Evolutionary conservation across 2,888 invertebrate species (phyloP).

Genomic region (Drosophila neotestacea): DNA sequence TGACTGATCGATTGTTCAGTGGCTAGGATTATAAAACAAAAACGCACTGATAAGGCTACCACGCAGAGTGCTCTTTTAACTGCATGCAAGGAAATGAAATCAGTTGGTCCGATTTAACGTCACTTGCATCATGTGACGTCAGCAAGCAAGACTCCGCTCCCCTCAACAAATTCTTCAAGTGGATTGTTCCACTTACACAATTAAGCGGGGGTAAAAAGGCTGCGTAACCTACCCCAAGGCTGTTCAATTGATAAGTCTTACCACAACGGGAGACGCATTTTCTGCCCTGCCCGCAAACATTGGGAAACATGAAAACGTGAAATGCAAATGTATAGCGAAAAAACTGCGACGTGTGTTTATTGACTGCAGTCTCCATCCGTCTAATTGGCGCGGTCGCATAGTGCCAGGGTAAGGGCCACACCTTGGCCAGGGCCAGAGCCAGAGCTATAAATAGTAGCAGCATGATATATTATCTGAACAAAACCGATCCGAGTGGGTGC

Average conservation of each 20-base stretch:
- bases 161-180: not conserved
- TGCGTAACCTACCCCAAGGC: constrained; percentile 26
- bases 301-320: constrained; percentile 4
- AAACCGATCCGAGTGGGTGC: constrained; percentile 27
- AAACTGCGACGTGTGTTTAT: constrained; percentile 57
- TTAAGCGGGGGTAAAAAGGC: not conserved
- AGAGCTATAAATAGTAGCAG: constrained; percentile 52
- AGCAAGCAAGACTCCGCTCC: constrained; percentile 5
- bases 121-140: constrained; percentile 26
- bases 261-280: constrained; percentile 5
- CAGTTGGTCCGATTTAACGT: constrained; percentile 13
- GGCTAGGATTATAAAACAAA: constrained; percentile 39
- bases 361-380: constrained; percentile 48
- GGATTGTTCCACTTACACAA: constrained; percentile 27
- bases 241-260: constrained; percentile 21
- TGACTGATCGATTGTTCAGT: constrained; percentile 42
- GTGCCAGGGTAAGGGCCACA: constrained; percentile 33
- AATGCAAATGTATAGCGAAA: constrained; percentile 57
- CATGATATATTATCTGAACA: constrained; percentile 49
- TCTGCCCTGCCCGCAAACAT: constrained; percentile 23
- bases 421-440: constrained; percentile 19
- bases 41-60: constrained; percentile 48
- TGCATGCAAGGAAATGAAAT: constrained; percentile 38
- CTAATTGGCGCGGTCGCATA: constrained; percentile 55
- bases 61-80: constrained; percentile 30